Evolutionary conservation across 2,797 vertebrate species (phyloP).

Genomic region (Apogon talboti): DNA sequence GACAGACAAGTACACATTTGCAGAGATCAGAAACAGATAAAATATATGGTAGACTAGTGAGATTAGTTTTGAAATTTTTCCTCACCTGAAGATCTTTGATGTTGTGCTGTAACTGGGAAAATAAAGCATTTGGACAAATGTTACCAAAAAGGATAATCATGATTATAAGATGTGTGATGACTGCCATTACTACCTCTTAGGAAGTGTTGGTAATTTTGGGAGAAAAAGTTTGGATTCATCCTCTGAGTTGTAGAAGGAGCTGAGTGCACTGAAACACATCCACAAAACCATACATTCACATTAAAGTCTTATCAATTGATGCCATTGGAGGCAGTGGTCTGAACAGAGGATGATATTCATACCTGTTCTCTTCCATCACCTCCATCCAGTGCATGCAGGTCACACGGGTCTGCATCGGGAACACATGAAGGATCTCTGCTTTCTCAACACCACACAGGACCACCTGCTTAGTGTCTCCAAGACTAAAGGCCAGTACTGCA

Average conservation of each 20-base stretch:
- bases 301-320: neutral
- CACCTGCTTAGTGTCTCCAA: constrained; percentile 93
- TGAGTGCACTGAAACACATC: constrained; percentile 85
- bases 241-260: constrained; percentile 92
- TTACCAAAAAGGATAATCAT: neutral
- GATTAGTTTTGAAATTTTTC: neutral
- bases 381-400: constrained; percentile 99
- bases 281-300: constrained; percentile 1
- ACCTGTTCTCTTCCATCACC: constrained; percentile 96
- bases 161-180: neutral
- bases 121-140: constrained; percentile 30
- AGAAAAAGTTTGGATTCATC: constrained; percentile 95
- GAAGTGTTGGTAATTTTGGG: constrained; percentile 93
- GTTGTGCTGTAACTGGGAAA: constrained; percentile 92
- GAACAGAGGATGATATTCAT: neutral
- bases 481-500: constrained; percentile 95
- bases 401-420: constrained; percentile 87
- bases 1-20: constrained; percentile 6
- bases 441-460: constrained; percentile 97
- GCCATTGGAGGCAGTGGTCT: neutral
- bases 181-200: constrained; percentile 90
- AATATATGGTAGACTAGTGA: neutral
- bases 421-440: constrained; percentile 95
- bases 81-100: constrained; percentile 97
- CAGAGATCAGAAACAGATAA: neutral